phyloP scores from a whole-genome alignment of 2,797 vertebrate species.

The Coendou prehensilis region DNA sequence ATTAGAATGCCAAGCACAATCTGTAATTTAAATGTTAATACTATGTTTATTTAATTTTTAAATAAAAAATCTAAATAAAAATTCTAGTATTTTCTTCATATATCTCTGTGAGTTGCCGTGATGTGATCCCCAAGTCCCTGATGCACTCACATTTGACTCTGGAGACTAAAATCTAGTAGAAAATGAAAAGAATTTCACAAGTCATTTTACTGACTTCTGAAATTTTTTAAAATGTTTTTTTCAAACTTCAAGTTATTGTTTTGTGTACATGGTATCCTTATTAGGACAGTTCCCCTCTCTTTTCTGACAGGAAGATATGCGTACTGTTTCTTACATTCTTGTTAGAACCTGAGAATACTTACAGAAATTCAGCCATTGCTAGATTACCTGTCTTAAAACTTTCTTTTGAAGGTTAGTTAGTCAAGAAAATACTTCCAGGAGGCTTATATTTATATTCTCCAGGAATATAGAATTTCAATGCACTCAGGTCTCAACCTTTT shows the following conservation, averaged over 20 bases:
- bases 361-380: slow-evolving; percentile 11
- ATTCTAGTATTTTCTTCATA: not conserved
- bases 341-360: not conserved
- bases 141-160: not conserved
- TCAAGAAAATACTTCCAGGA: not conserved
- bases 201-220: not conserved
- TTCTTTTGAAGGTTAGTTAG: not conserved
- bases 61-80: not conserved
- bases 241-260: not conserved
- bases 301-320: not conserved
- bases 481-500: not conserved
- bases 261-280: not conserved
- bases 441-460: not conserved
- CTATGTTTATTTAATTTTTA: not conserved
- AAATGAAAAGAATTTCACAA: slow-evolving; percentile 23
- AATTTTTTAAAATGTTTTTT: not conserved
- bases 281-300: not conserved
- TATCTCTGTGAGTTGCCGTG: not conserved
- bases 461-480: slow-evolving; percentile 36
- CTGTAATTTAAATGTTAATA: not conserved
- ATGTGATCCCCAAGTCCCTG: not conserved
- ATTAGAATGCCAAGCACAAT: not conserved
- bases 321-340: not conserved
- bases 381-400: not conserved
- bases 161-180: not conserved